Evolutionary conservation across 2,113 vertebrate species (phyloP).

Genomic region (Rhizomys pruinosus): DNA sequence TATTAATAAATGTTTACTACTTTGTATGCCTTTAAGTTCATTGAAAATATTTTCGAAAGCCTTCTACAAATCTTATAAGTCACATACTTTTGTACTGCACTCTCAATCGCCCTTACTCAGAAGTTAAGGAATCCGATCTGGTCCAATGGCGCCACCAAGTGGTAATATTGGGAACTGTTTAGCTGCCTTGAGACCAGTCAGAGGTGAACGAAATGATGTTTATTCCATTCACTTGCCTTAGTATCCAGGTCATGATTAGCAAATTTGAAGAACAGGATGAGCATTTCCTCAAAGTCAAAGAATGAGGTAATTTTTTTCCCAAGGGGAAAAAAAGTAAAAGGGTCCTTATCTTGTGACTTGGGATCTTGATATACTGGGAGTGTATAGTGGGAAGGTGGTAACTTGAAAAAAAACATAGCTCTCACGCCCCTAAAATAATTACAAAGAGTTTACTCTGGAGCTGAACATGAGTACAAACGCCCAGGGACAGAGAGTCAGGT

Average conservation of each 20-base stretch:
- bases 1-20: background rate
- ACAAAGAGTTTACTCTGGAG: too few species aligned
- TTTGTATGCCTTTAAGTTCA: background rate
- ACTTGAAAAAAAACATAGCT: too few species aligned
- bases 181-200: background rate
- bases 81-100: too few species aligned
- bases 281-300: background rate
- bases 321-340: background rate
- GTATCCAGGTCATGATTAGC: background rate
- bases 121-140: background rate
- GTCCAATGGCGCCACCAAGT: background rate
- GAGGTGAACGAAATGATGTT: rapidly evolving
- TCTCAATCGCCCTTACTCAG: background rate
- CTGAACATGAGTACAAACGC: too few species aligned
- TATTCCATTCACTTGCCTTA: background rate
- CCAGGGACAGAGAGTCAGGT: too few species aligned
- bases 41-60: background rate
- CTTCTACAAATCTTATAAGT: too few species aligned
- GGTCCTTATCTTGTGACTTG: too few species aligned
- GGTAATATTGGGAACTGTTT: background rate
- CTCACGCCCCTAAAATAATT: too few species aligned
- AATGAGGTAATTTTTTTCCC: background rate
- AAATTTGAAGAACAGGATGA: background rate
- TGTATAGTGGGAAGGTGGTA: too few species aligned
- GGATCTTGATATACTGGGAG: too few species aligned